A percentile compares a stretch with the other conserved stretches of the same genome.
These are phyloP conservation scores for Cartodere bifasciata DNA, from an alignment of 2,888 invertebrate species.

Conservation along the genomic window DNA sequence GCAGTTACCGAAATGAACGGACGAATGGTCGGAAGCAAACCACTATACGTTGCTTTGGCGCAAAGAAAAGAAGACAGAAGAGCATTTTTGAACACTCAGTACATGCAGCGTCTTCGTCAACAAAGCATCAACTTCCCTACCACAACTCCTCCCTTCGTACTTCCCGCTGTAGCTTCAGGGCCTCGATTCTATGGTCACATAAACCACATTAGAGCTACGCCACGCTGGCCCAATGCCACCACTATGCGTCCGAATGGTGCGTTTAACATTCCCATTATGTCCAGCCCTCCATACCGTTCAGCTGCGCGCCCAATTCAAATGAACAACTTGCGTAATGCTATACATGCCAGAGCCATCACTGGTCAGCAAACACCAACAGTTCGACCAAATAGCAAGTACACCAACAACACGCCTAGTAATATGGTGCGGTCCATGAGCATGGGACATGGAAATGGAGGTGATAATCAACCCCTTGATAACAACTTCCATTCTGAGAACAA, in stretches of 20 bases:
- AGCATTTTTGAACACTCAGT: slow-evolving; percentile 53
- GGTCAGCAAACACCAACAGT: slow-evolving; percentile 65
- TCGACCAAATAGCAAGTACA: slow-evolving; percentile 72
- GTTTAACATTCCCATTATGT: slow-evolving; percentile 40
- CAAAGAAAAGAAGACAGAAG: slow-evolving; percentile 60
- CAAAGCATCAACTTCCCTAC: slow-evolving; percentile 74
- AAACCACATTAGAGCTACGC: slow-evolving; percentile 80
- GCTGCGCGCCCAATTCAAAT: slow-evolving; percentile 42
- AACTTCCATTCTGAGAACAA: slow-evolving; percentile 86
- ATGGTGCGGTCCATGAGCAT: slow-evolving; percentile 25
- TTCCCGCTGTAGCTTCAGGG: slow-evolving; percentile 75
- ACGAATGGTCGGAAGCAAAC: slow-evolving; percentile 53
- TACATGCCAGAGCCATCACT: slow-evolving; percentile 72
- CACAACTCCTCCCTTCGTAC: slow-evolving; percentile 66
- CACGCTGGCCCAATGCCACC: slow-evolving; percentile 71
- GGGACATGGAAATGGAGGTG: slow-evolving; percentile 27
- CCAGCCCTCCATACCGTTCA: slow-evolving; percentile 28
- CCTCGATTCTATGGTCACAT: slow-evolving; percentile 82
- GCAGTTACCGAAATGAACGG: slow-evolving; percentile 63
- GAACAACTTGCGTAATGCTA: slow-evolving; percentile 50
- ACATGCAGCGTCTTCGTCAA: slow-evolving; percentile 56
- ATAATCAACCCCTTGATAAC: slow-evolving; percentile 74
- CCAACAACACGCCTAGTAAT: slow-evolving; percentile 38
- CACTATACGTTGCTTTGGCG: slow-evolving; percentile 58
- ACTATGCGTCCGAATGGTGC: slow-evolving; percentile 54